Conservation (phyloP, 92 coral and sea anemone species). For the Paramuricea clavata region DNA sequence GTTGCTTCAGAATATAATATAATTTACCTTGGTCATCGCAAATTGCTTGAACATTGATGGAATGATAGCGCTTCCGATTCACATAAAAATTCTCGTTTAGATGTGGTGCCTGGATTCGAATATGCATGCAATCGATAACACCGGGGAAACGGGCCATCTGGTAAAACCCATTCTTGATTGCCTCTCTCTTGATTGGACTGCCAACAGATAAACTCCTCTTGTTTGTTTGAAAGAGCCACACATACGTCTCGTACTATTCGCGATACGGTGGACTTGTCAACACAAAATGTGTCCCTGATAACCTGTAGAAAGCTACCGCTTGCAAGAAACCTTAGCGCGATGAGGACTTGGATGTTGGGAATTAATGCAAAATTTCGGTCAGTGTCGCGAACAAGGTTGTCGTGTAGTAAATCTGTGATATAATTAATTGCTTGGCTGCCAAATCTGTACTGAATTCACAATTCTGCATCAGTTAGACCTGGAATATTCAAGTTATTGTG, state of each 20-base stretch:
- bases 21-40: slow-evolving; percentile 2
- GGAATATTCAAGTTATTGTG: slow-evolving; percentile 3
- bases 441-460: slow-evolving; percentile 20
- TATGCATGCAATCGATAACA: slow-evolving; percentile 2
- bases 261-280: slow-evolving; percentile 24
- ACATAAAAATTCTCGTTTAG: not conserved
- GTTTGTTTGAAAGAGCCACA: not conserved
- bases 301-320: slow-evolving; percentile 12
- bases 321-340: slow-evolving; percentile 12
- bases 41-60: slow-evolving; percentile 14
- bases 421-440: slow-evolving; percentile 2
- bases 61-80: slow-evolving; percentile 9
- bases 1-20: too few species aligned
- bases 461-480: slow-evolving; percentile 23
- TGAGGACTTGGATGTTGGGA: slow-evolving; percentile 15
- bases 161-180: slow-evolving; percentile 11
- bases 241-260: slow-evolving; percentile 23
- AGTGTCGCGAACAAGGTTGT: slow-evolving; percentile 8
- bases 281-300: slow-evolving; percentile 17
- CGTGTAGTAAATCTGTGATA: not conserved
- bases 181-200: slow-evolving; percentile 14
- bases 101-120: slow-evolving; percentile 21
- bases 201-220: slow-evolving; percentile 6
- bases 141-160: slow-evolving; percentile 6
- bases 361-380: slow-evolving; percentile 17